Evolutionary conservation across 1,140 invertebrate genomes (phyloP), one percentile per base, ranked within the genome.

Genomic region (Amyelois transitella): DNA sequence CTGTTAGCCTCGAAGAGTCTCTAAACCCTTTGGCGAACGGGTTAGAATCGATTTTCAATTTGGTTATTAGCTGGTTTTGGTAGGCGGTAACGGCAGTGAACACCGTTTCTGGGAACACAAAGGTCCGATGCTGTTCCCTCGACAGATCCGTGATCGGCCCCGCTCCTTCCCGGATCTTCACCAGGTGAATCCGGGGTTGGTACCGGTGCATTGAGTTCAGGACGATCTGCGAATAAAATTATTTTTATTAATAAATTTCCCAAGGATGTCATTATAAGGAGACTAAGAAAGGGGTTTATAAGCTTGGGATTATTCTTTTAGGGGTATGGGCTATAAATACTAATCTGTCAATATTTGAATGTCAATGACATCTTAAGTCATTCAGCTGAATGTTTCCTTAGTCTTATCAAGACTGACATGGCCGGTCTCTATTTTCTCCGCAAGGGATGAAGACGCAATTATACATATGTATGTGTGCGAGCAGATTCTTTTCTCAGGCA

Each of bases 171-270:
- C 88, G 69, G 28, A 88, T 71, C 79, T 93, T 88, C 21, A 97
- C 94, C 70, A 99, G 88, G 81, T 99, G 98, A 72, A 99, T 96
- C 38, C 98, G 90, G 1, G 98, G 98, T 75, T 99, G 97, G 88
- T 99, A 99, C 85, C 98, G 96, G 89, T 99, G 98, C 98, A 99
- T 99, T 5, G 97, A 99, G 87, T 99, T 99, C 21, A 99, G 89
- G 24, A 99, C 95, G 72, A 99, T 96, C 97, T 99, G 92, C 24
- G 89, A 90, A 62, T 38, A 51, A 50, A 61, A 38, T 17, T 14
- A 47, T 7, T 47, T 21, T 47, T 20, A 47, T 20, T 3, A 19
- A n/a, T 14, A 14, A 12, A 28, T 3, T 6, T 8, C 25, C n/a
- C n/a, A n/a, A n/a, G n/a, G n/a, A n/a, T n/a, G n/a, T n/a, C n/a